These are phyloP conservation scores for Aspiorhynchus laticeps DNA, from an alignment of 2,113 vertebrate species.

Conservation along the genomic window DNA sequence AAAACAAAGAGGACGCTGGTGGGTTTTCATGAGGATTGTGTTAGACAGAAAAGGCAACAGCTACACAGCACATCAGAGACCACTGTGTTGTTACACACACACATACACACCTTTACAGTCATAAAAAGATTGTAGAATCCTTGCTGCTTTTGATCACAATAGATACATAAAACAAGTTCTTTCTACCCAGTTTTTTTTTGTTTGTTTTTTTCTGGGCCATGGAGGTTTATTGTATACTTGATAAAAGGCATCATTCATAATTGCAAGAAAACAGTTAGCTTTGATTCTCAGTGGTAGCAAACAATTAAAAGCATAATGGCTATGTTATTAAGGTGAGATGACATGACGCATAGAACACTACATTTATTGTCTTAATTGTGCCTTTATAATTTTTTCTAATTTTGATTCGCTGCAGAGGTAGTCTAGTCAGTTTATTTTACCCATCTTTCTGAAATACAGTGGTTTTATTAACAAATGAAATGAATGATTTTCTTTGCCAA, in stretches of 20 bases:
- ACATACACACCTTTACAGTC: not conserved
- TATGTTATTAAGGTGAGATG: not conserved
- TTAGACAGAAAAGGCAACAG: not conserved
- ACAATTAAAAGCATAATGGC: not conserved
- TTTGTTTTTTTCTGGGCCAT: not conserved
- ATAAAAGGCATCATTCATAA: not conserved
- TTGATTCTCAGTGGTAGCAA: not conserved
- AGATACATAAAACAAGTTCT: not conserved
- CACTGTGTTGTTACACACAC: not conserved
- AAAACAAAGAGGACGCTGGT: not conserved
- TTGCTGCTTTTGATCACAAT: not conserved
- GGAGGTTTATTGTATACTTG: not conserved
- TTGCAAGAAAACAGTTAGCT: not conserved
- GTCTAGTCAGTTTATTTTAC: not conserved
- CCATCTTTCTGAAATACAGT: not conserved
- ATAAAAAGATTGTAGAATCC: not conserved
- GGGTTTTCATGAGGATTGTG: slow-evolving; percentile 1
- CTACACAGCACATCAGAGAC: slow-evolving; percentile 15
- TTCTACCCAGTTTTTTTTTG: not conserved
- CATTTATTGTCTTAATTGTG: not conserved
- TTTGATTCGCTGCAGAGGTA: too few relatives aligned
- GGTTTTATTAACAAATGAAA: too few relatives aligned
- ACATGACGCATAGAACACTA: not conserved
- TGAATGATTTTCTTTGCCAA: too few relatives aligned
- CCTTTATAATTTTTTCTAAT: not conserved